Evolutionary conservation across 2,113 vertebrate genomes (phyloP), one percentile per base, ranked within the genome.

Genomic region (Callocephalon fimbriatum): DNA sequence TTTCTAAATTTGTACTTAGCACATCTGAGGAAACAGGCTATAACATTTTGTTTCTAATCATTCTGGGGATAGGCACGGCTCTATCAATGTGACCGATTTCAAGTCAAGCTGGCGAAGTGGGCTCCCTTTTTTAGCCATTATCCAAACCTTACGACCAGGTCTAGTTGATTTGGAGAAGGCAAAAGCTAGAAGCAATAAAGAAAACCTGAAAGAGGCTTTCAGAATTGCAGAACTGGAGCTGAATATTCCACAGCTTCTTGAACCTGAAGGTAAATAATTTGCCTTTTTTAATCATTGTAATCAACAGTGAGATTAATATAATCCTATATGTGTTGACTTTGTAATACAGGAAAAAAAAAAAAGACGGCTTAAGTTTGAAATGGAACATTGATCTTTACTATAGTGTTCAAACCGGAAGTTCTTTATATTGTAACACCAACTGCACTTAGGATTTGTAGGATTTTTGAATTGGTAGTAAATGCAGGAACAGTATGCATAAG

Each of bases 131-230:
- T 95, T 99, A 94, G 99, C 99, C 1, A 97, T 99, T 95, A 98
- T 99, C 45, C 98, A 98, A 19, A 98, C 98, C 22, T 98, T 99
- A 90, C 96, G 98, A 75, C 99, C 99, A 9, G 99, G 98, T 90
- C 94, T 99, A 42, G 98, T 99, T 95, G 98, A 99, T 90, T 86
- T 99, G 94, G 98, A 98, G 85, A 98, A 95, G 77, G 98, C 99
- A 91, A 98, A 98, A 96, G 97, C 95, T 44, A 97, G 98, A 92
- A 98, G 98, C 93, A 99, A 99, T 98, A 98, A 93, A 91, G 99
- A 99, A 95, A 99, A 99, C 94, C 98, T 99, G 91, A 98, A 98
- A 80, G 99, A 99, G 68, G 99, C 99, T 13, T 99, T 99, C 71
- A 85, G 83, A 80, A 97, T 98, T 6, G 99, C 99, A 35, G 99